Evolutionary conservation across 2,113 vertebrate genomes (phyloP).

Genomic region (Trichomycterus rosablanca): DNA sequence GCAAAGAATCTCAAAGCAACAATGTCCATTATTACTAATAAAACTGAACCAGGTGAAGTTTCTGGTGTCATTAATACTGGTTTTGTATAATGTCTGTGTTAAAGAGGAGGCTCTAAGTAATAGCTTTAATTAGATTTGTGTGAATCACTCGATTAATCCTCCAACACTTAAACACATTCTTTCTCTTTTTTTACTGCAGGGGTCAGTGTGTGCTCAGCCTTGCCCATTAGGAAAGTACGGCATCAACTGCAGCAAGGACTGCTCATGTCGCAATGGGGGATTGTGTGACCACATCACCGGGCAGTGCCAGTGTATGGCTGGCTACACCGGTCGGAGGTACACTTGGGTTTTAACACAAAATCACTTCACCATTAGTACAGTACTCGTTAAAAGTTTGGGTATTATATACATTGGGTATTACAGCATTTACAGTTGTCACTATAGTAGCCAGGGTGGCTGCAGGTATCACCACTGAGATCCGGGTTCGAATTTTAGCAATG

Average conservation of each 20-base stretch:
- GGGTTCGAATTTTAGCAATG: background rate
- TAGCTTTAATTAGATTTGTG: slow-evolving; percentile 6
- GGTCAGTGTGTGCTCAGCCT: slow-evolving; percentile 91
- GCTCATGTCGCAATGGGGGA: slow-evolving; percentile 92
- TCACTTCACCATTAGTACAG: background rate
- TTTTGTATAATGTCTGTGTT: slow-evolving; percentile 27
- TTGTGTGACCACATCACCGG: slow-evolving; percentile 90
- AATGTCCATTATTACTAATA: slow-evolving; percentile 24
- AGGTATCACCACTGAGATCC: background rate
- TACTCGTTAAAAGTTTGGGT: too few relatives aligned
- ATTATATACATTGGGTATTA: too few relatives aligned
- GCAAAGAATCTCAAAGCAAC: background rate
- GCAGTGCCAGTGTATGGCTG: slow-evolving; percentile 85
- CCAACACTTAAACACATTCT: too few relatives aligned
- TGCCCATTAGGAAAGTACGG: slow-evolving; percentile 88
- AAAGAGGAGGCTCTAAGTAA: background rate
- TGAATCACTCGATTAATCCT: too few relatives aligned
- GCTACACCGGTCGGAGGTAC: slow-evolving; percentile 94
- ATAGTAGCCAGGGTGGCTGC: background rate
- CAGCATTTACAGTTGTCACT: too few relatives aligned
- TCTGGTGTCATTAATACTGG: slow-evolving; percentile 26
- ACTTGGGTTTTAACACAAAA: slow-evolving; percentile 15
- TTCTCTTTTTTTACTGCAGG: slow-evolving; percentile 65
- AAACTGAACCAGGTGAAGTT: slow-evolving; percentile 20
- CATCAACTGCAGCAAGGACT: slow-evolving; percentile 94